Evolutionary conservation across 2,113 vertebrate genomes (phyloP).

Genomic region (Carassius carassius): DNA sequence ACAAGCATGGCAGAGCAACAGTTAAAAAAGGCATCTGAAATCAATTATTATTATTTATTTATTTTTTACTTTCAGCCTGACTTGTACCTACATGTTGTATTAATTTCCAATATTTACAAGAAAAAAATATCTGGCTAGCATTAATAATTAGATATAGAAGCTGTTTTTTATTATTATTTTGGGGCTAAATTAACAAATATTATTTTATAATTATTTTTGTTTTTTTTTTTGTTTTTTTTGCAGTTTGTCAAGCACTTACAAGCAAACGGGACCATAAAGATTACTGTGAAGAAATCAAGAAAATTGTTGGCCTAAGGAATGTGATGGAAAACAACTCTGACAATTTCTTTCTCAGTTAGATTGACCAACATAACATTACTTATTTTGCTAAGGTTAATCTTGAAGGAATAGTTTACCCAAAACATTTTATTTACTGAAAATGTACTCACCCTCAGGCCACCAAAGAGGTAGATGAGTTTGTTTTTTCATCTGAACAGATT

Average conservation of each 20-base stretch:
- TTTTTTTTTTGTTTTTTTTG: slow-evolving; percentile 36
- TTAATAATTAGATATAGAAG: background rate
- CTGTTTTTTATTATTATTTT: background rate
- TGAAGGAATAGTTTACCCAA: too few species aligned
- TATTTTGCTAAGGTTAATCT: background rate
- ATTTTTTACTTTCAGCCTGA: background rate
- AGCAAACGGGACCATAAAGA: slow-evolving; percentile 19
- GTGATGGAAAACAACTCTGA: background rate
- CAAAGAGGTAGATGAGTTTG: background rate
- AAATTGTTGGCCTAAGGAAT: background rate
- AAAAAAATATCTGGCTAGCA: background rate
- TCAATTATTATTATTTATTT: too few species aligned
- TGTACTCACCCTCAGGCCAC: too few species aligned
- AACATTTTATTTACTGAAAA: too few species aligned
- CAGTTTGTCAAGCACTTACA: slow-evolving; percentile 43
- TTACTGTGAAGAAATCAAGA: slow-evolving; percentile 38
- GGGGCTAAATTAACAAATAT: background rate
- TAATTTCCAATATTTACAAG: background rate
- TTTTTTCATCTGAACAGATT: too few species aligned
- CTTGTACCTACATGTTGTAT: background rate
- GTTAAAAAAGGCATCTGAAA: too few species aligned
- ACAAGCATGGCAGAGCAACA: too few species aligned
- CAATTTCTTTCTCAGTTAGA: background rate
- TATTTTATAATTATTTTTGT: background rate
- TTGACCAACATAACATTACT: background rate